These are phyloP conservation scores for Delichon dasypus DNA, from an alignment of 2,797 vertebrate species.

Conservation along the genomic window DNA sequence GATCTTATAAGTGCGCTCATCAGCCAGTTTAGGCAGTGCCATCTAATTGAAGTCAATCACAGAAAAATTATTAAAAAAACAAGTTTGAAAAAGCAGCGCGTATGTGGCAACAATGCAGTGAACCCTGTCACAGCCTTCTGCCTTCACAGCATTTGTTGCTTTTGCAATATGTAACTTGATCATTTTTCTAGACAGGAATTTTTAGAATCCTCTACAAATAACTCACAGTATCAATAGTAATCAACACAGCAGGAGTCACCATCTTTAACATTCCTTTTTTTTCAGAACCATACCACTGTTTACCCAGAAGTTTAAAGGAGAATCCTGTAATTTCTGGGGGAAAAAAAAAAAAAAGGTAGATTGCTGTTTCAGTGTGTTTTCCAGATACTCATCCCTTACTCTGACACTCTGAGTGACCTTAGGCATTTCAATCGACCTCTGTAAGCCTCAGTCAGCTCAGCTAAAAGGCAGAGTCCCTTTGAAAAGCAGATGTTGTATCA, in stretches of 20 bases:
- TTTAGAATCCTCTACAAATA: constrained; percentile 37
- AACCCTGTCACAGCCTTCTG: background rate
- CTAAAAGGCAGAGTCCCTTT: constrained; percentile 24
- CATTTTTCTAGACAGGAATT: constrained; percentile 4
- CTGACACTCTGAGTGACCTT: constrained; percentile 35
- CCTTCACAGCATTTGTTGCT: background rate
- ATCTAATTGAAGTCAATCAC: constrained; percentile 38
- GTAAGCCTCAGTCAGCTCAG: constrained; percentile 2
- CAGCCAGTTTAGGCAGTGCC: constrained; percentile 24
- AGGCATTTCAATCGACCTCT: constrained; percentile 44
- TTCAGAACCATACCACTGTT: background rate
- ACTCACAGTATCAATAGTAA: constrained; percentile 17
- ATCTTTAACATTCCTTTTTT: background rate
- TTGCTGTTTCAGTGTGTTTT: background rate
- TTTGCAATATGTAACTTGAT: background rate
- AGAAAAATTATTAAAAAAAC: constrained; percentile 15
- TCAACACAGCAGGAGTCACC: constrained; percentile 15
- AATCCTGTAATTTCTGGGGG: background rate
- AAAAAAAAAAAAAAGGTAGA: too few species aligned
- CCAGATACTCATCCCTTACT: background rate
- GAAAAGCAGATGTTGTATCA: constrained; percentile 49
- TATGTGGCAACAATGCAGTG: background rate
- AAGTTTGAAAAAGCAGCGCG: background rate
- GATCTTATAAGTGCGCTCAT: constrained; percentile 29
- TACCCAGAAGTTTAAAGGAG: background rate